Evolutionary conservation across 2,113 vertebrate species (phyloP), one percentile per base, ranked within the genome.

Genomic region (Cyprinodon brontotheroides): DNA sequence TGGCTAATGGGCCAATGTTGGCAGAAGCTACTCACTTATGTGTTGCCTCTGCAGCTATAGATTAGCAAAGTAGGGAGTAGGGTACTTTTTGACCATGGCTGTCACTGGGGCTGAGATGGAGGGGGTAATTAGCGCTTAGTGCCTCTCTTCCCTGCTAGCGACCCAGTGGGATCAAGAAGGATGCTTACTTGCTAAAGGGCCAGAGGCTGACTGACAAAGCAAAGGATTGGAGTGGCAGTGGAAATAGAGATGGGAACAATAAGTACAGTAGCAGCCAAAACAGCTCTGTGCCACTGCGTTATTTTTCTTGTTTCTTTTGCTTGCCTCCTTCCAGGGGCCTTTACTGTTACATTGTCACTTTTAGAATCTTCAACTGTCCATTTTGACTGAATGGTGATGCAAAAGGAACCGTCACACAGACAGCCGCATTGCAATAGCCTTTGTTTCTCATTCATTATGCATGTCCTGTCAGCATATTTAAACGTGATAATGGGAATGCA

Each of bases 101-200:
- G 88, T 83, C 81, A 82, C 68, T 61, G 78, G 50, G 68, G 76
- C 70, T 47, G 71, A 81, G 79, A 90, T 86, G 78, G 85, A 90
- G 61, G 29, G 76, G 65, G 80, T 88, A 90, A 92, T 92, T 92
- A 92, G 78, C 29, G 68, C 83, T 90, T 85, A 81, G 82, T 82
- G 86, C 87, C 90, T 87, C 66, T 75, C 74, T 86, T 73, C 66
- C 75, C 68, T 86, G 85, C 80, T 89, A 69, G 76, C 41, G 82
- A 40, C 74, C 82, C 72, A 66, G 50, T 78, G 79, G 80, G 77
- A 89, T 65, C 77, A 75, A 82, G 81, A 75, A 80, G 62, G 77
- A 83, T 68, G 79, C 75, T 78, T 10, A 74, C 77, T 82, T 14
- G 78, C 79, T 82, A 77, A 81, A 83, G 66, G 63, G 73, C 80